Evolutionary conservation across 2,797 vertebrate genomes (phyloP).

Genomic region (Sebastes matsubarae): DNA sequence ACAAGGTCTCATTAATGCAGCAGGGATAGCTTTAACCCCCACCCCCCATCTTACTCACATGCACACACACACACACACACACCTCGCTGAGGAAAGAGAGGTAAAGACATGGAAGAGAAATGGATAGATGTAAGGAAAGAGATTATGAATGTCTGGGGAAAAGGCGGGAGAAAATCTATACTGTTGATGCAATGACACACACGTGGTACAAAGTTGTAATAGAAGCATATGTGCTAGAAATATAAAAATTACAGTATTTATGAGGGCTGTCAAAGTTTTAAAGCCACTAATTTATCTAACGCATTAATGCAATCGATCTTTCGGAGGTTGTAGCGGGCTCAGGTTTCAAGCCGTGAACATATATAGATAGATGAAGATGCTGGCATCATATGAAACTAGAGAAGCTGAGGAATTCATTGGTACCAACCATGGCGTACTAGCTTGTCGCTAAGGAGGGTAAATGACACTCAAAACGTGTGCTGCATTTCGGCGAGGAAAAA

Average conservation of each 20-base stretch:
- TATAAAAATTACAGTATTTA: neutral
- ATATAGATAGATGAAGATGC: no score
- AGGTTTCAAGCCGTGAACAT: no score
- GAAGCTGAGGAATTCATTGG: no score
- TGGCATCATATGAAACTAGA: no score
- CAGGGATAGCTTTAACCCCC: constrained; percentile 71
- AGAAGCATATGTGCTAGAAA: neutral
- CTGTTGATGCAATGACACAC: constrained; percentile 6
- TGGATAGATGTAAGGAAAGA: constrained; percentile 14
- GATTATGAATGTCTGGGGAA: constrained; percentile 25
- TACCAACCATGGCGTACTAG: no score
- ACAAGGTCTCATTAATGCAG: constrained; percentile 74
- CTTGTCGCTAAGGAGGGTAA: no score
- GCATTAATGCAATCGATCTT: no score
- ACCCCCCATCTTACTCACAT: neutral
- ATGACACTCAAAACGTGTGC: no score
- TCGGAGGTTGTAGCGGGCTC: no score
- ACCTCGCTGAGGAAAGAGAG: constrained; percentile 22
- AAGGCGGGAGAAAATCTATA: constrained; percentile 1
- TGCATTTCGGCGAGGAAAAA: no score
- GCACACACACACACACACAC: constrained; percentile 1
- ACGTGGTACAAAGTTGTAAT: neutral
- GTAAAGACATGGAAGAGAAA: constrained; percentile 23
- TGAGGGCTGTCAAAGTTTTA: neutral
- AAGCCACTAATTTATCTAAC: no score